phyloP scores from a whole-genome alignment of 2,888 invertebrate genomes.

The Horisme vitalbata region DNA sequence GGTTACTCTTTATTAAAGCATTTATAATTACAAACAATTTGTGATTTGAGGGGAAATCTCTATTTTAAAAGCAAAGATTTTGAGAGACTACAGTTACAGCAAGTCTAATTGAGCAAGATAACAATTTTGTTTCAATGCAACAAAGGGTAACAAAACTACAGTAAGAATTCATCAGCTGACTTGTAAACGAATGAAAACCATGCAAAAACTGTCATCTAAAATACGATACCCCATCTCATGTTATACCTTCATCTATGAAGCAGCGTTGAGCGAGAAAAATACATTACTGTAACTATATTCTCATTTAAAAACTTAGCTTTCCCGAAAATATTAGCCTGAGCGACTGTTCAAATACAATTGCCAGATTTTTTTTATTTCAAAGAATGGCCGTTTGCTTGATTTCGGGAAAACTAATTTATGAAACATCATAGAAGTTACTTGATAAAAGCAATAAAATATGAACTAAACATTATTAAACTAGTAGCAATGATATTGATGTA shows the following conservation, averaged over 20 bases:
- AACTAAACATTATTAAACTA: conserved; percentile 14
- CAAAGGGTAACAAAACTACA: conserved; percentile 5
- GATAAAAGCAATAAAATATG: conserved; percentile 33
- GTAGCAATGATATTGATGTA: conserved; percentile 16
- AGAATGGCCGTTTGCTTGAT: not conserved
- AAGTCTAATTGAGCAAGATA: conserved; percentile 26
- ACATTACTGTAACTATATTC: conserved; percentile 57
- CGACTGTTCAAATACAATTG: too few relatives aligned
- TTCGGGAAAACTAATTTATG: conserved; percentile 36
- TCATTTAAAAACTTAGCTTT: conserved; percentile 26
- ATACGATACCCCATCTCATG: conserved; percentile 33
- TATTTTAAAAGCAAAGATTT: conserved; percentile 36
- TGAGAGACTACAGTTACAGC: conserved; percentile 53
- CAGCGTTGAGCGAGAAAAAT: conserved; percentile 34
- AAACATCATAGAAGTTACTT: conserved; percentile 31
- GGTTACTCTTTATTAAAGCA: too few relatives aligned
- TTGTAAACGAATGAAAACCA: conserved; percentile 7
- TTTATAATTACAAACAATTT: too few relatives aligned
- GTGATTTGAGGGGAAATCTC: conserved; percentile 17
- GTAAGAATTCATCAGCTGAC: conserved; percentile 1
- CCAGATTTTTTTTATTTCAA: too few relatives aligned
- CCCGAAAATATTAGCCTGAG: too few relatives aligned
- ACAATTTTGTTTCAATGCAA: too few relatives aligned
- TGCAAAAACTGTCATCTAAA: conserved; percentile 16
- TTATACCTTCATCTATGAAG: conserved; percentile 39